A percentile compares a stretch with the other conserved stretches of the same genome.
Conservation (phyloP, 1,140 invertebrate genomes). For the Ceratosolen fusciceps region DNA sequence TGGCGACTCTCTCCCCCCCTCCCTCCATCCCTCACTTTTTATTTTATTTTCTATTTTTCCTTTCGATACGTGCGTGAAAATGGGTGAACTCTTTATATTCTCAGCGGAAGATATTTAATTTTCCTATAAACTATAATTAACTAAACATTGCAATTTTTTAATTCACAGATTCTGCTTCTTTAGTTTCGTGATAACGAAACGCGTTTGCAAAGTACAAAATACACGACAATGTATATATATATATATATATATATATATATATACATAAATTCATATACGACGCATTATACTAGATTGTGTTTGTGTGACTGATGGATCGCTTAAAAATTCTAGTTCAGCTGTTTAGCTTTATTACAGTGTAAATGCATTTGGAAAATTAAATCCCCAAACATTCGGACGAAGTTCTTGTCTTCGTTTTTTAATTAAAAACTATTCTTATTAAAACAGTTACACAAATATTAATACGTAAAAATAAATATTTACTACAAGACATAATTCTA, state of each 20-base stretch:
- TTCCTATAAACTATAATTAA: conserved; percentile 28
- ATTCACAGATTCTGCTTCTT: conserved; percentile 34
- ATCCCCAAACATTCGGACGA: conserved; percentile 15
- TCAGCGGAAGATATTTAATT: conserved; percentile 19
- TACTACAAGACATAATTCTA: conserved; percentile 35
- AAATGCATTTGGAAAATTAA: conserved; percentile 45
- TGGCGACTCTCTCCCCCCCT: conserved; percentile 10
- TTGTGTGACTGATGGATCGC: conserved; percentile 61
- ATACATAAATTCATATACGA: conserved; percentile 40
- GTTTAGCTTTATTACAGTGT: conserved; percentile 32
- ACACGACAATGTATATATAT: conserved; percentile 35
- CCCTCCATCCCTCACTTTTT: too few relatives aligned
- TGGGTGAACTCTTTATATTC: conserved; percentile 7
- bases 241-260: too few relatives aligned
- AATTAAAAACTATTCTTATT: conserved; percentile 26
- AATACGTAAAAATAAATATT: conserved; percentile 44
- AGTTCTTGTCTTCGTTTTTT: conserved; percentile 11
- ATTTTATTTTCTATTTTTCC: not conserved
- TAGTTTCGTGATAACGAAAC: conserved; percentile 41
- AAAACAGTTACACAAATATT: conserved; percentile 37
- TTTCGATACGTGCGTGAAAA: conserved; percentile 13
- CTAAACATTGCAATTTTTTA: conserved; percentile 29
- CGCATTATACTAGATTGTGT: conserved; percentile 44
- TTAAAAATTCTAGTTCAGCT: conserved; percentile 34
- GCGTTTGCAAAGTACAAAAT: conserved; percentile 46